Percentiles rank a stretch among this genome's conserved stretches.
These are phyloP conservation scores for Cryptotis parvus DNA, from an alignment of 2,113 vertebrate species.

Conservation along the genomic window DNA sequence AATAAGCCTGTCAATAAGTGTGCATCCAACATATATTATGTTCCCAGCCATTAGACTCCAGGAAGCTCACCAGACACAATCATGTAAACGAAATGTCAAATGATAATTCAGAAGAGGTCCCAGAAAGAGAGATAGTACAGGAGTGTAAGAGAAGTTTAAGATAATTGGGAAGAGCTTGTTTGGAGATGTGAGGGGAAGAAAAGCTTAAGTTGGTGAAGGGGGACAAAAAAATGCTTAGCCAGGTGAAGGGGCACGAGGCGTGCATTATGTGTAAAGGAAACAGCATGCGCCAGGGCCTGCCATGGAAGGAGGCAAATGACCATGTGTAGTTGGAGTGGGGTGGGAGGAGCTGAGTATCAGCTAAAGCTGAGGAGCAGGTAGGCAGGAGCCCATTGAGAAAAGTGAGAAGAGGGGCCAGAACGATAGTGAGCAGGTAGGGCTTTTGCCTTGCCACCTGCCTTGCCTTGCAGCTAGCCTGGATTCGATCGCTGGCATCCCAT, in stretches of 20 bases:
- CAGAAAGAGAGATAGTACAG: not conserved
- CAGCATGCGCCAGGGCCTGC: not conserved
- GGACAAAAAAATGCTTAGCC: too few relatives aligned
- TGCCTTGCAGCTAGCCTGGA: too few relatives aligned
- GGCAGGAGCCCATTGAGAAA: not conserved
- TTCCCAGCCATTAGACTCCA: not conserved
- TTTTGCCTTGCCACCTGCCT: too few relatives aligned
- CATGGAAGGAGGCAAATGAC: not conserved
- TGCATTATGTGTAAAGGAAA: not conserved
- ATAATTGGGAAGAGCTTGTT: too few relatives aligned
- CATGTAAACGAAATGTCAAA: not conserved
- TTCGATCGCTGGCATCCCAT: too few relatives aligned
- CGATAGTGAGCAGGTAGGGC: too few relatives aligned
- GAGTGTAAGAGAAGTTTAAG: too few relatives aligned
- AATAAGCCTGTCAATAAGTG: not conserved
- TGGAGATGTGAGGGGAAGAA: not conserved
- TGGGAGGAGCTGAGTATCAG: not conserved
- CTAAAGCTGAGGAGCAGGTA: not conserved
- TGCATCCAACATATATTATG: not conserved
- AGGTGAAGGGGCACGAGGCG: not conserved
- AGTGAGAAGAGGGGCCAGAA: too few relatives aligned
- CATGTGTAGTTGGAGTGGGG: not conserved
- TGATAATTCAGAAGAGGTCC: not conserved
- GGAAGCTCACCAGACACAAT: not conserved
- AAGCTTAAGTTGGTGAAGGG: not conserved